Conservation (phyloP, 53 echinoderm and acorn worm species). For the Echinometra lucunter region DNA sequence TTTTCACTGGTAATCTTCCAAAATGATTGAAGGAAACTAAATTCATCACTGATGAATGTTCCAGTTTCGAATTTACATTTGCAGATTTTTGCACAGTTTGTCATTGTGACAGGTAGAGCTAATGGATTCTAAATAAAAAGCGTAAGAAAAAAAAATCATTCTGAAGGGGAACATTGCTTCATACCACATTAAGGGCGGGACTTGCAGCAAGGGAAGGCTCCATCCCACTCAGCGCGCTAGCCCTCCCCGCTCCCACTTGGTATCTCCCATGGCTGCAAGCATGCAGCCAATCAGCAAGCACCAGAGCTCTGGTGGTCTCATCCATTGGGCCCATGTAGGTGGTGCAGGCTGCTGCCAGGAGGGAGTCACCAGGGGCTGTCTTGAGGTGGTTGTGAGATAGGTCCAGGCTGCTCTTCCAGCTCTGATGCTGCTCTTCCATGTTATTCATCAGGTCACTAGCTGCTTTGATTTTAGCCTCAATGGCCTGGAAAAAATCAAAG, state of each 20-base stretch:
- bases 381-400: constrained; percentile 76
- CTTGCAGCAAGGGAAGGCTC: constrained; percentile 43
- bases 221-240: constrained; percentile 27
- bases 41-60: background rate
- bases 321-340: constrained; percentile 95
- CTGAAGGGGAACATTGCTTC: background rate
- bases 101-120: background rate
- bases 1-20: background rate
- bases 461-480: constrained; percentile 81
- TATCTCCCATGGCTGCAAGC: constrained; percentile 84
- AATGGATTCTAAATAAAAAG: background rate
- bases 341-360: constrained; percentile 87
- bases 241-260: constrained; percentile 51
- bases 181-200: constrained; percentile 57
- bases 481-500: constrained; percentile 75
- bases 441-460: constrained; percentile 87
- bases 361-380: constrained; percentile 92
- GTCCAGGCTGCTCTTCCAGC: constrained; percentile 85
- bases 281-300: constrained; percentile 87
- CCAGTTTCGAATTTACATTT: background rate
- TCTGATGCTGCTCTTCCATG: constrained; percentile 88
- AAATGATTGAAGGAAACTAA: background rate
- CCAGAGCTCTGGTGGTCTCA: constrained; percentile 71
- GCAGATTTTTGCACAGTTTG: background rate
- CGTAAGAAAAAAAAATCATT: background rate